A percentile compares a stretch with the other conserved stretches of the same genome.
phyloP scores from a whole-genome alignment of 2,888 invertebrate species.

The Pinctada fucata region DNA sequence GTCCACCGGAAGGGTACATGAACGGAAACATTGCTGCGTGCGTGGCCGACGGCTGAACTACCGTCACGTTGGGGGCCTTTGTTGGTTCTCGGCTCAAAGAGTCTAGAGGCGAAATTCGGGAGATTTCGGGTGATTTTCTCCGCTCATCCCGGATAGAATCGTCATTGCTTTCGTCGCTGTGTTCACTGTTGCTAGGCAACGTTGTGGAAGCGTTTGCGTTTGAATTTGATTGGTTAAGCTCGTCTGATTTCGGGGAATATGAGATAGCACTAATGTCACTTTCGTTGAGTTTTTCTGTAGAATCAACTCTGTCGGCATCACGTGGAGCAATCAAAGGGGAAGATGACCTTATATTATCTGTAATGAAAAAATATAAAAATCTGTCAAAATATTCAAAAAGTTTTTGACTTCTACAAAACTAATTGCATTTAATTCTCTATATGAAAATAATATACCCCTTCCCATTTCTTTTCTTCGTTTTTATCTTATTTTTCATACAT shows the following conservation, averaged over 20 bases:
- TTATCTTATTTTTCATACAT: too few relatives aligned
- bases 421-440: too few relatives aligned
- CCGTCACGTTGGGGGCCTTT: constrained; percentile 89
- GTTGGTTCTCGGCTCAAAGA: constrained; percentile 54
- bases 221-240: constrained; percentile 31
- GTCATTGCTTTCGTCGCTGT: constrained; percentile 33
- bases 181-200: constrained; percentile 24
- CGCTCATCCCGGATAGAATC: constrained; percentile 36
- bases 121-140: constrained; percentile 39
- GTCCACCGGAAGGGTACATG: constrained; percentile 86
- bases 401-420: too few relatives aligned
- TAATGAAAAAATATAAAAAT: too few relatives aligned
- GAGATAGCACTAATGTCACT: constrained; percentile 15
- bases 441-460: too few relatives aligned
- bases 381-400: too few relatives aligned
- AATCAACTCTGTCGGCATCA: not conserved
- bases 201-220: constrained; percentile 12
- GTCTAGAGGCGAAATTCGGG: constrained; percentile 38
- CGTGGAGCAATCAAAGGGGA: not conserved
- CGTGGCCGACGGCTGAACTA: constrained; percentile 88
- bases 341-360: not conserved
- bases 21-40: constrained; percentile 94
- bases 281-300: not conserved
- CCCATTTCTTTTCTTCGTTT: too few relatives aligned
- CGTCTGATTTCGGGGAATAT: constrained; percentile 25